Percentiles rank a stretch among this genome's conserved stretches.
phyloP scores from a whole-genome alignment of 2,113 vertebrate genomes.

The Mirza zaza region DNA sequence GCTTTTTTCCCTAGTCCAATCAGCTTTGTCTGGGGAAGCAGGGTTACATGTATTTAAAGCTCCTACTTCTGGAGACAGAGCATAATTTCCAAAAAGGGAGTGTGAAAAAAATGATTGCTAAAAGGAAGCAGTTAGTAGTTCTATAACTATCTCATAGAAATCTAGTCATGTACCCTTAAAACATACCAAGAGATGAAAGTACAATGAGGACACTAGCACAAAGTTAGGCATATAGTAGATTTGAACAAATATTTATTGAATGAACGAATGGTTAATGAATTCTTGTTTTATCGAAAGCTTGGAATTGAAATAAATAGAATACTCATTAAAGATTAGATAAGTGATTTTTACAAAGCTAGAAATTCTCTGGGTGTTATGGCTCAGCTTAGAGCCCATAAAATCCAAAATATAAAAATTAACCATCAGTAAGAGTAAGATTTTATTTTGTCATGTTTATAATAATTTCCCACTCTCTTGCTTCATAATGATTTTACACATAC shows the following conservation, averaged over 20 bases:
- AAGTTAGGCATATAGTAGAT: background rate
- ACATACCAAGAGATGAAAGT: background rate
- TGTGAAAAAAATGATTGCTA: background rate
- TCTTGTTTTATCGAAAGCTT: background rate
- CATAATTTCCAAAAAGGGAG: background rate
- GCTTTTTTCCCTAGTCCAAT: background rate
- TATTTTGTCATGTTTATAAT: background rate
- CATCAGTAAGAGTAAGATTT: background rate
- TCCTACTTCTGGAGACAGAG: background rate
- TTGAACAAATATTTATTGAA: background rate
- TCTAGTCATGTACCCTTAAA: background rate
- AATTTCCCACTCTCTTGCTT: background rate
- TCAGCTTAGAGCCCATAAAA: background rate
- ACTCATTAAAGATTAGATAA: background rate
- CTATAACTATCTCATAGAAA: background rate
- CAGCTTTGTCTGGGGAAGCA: background rate
- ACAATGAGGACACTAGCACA: background rate
- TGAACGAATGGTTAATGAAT: background rate
- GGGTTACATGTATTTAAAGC: background rate
- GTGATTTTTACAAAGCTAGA: background rate
- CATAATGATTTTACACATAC: background rate
- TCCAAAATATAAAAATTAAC: background rate
- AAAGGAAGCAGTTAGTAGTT: background rate
- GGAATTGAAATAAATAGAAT: background rate
- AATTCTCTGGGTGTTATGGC: background rate